Base-by-base conservation (phyloP, 2,888 invertebrate species). In the Agrochola lychnidis region DNA sequence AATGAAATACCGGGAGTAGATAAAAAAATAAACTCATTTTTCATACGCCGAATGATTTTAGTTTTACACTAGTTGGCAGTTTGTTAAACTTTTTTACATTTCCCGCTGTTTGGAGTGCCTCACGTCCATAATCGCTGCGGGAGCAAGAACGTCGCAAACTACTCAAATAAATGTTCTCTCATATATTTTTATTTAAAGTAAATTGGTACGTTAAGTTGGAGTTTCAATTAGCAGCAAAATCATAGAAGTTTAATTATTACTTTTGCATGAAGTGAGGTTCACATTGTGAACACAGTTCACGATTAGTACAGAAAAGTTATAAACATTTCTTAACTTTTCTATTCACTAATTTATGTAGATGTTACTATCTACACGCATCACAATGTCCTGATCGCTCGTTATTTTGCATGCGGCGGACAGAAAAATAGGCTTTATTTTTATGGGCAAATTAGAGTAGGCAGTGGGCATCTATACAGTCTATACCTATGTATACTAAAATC, bases 131-230 rank as follows among this genome's bases (percentile, higher is more conserved):
- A 14, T 22, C 42, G 19, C 10, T 42, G 12, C 22, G 30, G 78
- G 51, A 76, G 30, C 22, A 25, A 22, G 36, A 22, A 45, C 12
- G 51, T 42, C 42, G 73, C 14, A 4, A 72, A 72, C 51, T 76
- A 59, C 80, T 76, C n/a, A 59, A 79, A 79, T 79, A 59, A 76
- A 80, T 79, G n/a, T 56, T n/a, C 78, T n/a, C 9, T 30, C 1
- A 5, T 42, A n/a, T 25, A 42, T 79, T 72, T 76, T 59, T 59
- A 71, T 79, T 51, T 42, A 14, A 51, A 40, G 56, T 63, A 36
- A 62, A 72, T 67, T 19, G 16, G 48, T 42, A 57, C 42, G 40
- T 42, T 16, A 59, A 71, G 48, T 25, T n/a, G 19, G 10, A 68
- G 16, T 59, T 71, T 68, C n/a, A 83, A 67, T 78, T 81, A 82